Base-by-base conservation (phyloP, 1,140 invertebrate species). In the Rhynchophorus ferrugineus region DNA sequence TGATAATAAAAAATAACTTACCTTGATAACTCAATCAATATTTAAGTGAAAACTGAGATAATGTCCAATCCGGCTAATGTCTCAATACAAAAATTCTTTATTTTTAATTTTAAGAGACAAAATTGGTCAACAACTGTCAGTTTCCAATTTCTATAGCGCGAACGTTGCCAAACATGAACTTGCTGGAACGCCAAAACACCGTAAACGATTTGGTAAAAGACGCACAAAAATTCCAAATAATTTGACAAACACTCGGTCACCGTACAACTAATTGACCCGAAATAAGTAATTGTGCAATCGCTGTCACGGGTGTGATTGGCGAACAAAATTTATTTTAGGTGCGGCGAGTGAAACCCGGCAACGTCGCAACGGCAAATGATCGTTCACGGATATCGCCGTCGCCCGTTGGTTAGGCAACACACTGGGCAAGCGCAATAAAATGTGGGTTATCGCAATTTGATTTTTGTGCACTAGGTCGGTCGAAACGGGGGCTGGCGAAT, bases 371-470 rank as follows among this genome's bases (percentile, higher is more conserved):
- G 24, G 5, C 5, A 29, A 29, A 29, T 29, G 24, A 29, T 29
- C 24, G 11, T 29, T n/a, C 33, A n/a, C 13, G 6, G 18, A 2
- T 8, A 1, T 0, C 20, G 1, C 8, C 14, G 29, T 14, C 13
- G 17, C 20, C 20, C 44, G 38, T 11, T 22, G 13, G 35, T 29
- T 45, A 56, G 56, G 52, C 60, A 60, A 60, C 58, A 56, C 43
- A 58, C 58, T 38, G 54, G 55, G 60, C 60, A 61, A 8, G 55
- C 55, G 55, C 58, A 46, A 35, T 14, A 18, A 42, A 35, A 41
- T 42, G 44, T 53, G 35, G 50, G 42, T 45, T 44, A 45, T 45
- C 44, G 35, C 50, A 19, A 13, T 13, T 45, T 19, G 34, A 38
- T 29, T 34, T 36, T 36, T 6, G 6, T n/a, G 11, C n/a, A 19